phyloP scores from a whole-genome alignment of 2,113 vertebrate species.

The Coptodon rendalli region DNA sequence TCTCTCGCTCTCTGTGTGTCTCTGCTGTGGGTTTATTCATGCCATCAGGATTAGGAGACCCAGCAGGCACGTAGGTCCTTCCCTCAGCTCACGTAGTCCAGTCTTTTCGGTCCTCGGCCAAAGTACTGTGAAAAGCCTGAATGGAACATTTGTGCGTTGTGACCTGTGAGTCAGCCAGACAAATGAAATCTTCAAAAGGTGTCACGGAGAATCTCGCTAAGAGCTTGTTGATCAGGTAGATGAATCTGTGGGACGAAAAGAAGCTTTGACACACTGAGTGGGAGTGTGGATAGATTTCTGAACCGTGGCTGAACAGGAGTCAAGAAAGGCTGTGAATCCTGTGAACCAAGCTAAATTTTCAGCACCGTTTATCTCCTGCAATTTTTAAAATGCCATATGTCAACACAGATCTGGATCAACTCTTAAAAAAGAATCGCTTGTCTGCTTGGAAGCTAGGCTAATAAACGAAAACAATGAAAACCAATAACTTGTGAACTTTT shows the following conservation, averaged over 20 bases:
- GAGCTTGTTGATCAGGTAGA: background rate
- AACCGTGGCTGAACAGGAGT: background rate
- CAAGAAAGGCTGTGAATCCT: background rate
- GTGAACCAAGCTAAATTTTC: background rate
- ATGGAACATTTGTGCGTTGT: background rate
- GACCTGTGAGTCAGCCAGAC: conserved; percentile 8
- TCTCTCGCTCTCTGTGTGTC: background rate
- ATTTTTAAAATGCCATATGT: background rate
- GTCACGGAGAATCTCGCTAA: background rate
- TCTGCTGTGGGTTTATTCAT: conserved; percentile 5
- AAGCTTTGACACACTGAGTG: background rate
- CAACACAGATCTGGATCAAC: background rate
- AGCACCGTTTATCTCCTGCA: background rate
- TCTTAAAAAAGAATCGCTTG: background rate
- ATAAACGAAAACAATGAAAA: background rate
- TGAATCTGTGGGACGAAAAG: background rate
- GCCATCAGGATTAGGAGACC: background rate
- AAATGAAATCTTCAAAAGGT: background rate
- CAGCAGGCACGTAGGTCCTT: background rate
- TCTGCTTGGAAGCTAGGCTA: background rate
- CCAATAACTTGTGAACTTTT: background rate
- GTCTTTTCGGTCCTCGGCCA: background rate
- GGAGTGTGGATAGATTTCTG: background rate
- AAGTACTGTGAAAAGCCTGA: background rate
- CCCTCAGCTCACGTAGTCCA: background rate